Base-by-base conservation (phyloP, 2,797 vertebrate species). In the Eidolon dupreanum region DNA sequence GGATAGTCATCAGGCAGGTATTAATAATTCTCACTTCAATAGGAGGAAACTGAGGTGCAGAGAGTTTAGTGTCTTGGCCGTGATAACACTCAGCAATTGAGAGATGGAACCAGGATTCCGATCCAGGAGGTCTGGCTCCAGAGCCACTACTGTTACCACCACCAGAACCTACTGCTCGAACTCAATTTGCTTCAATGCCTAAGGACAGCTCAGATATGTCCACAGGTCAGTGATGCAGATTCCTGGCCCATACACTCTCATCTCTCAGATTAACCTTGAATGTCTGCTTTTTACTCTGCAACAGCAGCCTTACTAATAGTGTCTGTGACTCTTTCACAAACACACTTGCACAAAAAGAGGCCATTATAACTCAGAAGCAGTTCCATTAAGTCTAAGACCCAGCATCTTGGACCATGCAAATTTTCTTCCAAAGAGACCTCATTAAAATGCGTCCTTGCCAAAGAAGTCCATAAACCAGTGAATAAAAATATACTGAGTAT, bases 371-470 rank as follows among this genome's bases (percentile, higher is more conserved):
- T 38, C 12, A 8, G 43, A 41, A 79, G 38, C 31, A 36, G n/a
- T 31, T n/a, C 51, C 43, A 49, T 19, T 19, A 65, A 41, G 61
- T 63, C 65, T 36, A 10, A 86, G 77, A 65, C 53, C 19, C 8
- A 59, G 57, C 53, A 68, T 31, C 70, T 61, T 31, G 11, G 70
- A 53, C 70, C 59, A 86, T 9, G 77, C 51, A 75, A 49, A 96
- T 75, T 88, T 70, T 59, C 82, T 75, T 78, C 92, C 36, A 74
- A 61, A 90, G 55, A 70, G 73, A 90, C 73, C 88, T 88, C 74
- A 91, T 88, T 94, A 93, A 95, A 78, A 94, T 49, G 59, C 70
- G 66, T 28, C 65, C 74, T 79, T 91, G 92, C 92, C 88, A 86
- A 57, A 66, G 78, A 95, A 94, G 82, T 86, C 73, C 74, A 95